Percentiles rank a stretch among this genome's conserved stretches.
These are phyloP conservation scores for Drosophila falleni DNA, from an alignment of 2,888 invertebrate species.

Conservation along the genomic window DNA sequence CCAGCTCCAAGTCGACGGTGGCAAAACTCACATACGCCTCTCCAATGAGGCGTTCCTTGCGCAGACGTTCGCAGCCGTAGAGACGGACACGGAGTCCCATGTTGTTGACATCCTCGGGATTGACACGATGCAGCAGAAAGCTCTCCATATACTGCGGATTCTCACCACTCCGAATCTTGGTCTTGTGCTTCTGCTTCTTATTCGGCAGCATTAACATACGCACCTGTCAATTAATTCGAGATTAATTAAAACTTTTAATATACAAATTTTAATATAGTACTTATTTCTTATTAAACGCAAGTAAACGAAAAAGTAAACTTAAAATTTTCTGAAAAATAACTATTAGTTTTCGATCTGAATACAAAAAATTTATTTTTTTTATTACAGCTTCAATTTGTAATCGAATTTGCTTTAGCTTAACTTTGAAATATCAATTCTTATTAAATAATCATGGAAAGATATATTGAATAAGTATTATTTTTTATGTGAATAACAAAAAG, in stretches of 20 bases:
- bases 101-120: conserved; percentile 97
- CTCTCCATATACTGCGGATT: conserved; percentile 97
- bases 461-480: no score
- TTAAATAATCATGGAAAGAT: no score
- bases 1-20: conserved; percentile 94
- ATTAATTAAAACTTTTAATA: not conserved
- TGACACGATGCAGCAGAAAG: conserved; percentile 95
- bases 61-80: conserved; percentile 96
- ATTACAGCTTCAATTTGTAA: no score
- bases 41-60: conserved; percentile 95
- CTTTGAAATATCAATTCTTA: no score
- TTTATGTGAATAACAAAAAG: no score
- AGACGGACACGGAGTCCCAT: conserved; percentile 95
- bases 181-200: conserved; percentile 97
- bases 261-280: no score
- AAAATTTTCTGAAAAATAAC: no score
- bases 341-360: no score
- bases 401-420: no score
- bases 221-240: conserved; percentile 86
- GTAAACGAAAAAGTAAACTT: no score
- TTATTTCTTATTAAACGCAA: no score
- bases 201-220: conserved; percentile 94
- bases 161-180: conserved; percentile 95
- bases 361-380: no score
- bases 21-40: conserved; percentile 96